A percentile compares a stretch with the other conserved stretches of the same genome.
Conservation (phyloP, 2,797 vertebrate genomes). For the Thaleichthys pacificus region DNA sequence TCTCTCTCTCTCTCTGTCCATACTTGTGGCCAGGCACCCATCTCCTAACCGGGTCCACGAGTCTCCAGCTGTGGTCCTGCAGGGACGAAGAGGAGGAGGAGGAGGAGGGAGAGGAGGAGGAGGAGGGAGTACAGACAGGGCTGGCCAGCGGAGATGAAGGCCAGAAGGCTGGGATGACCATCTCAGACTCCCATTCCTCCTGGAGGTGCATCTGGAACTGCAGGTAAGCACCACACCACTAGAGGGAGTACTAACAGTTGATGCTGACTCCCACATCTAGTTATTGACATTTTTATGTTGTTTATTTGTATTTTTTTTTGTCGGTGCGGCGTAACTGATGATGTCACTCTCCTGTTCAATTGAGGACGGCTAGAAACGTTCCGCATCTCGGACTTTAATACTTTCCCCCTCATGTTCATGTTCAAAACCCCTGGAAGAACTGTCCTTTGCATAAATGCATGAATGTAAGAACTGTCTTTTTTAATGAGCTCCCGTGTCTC, state of each 20-base stretch:
- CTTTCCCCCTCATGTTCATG: not conserved
- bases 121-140: conserved; percentile 47
- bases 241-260: not conserved
- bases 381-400: not conserved
- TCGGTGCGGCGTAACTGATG: no score
- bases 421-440: not conserved
- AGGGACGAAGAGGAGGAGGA: conserved; percentile 55
- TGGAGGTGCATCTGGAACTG: conserved; percentile 95
- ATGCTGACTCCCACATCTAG: no score
- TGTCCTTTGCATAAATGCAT: no score
- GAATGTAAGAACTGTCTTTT: no score
- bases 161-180: conserved; percentile 55
- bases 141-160: conserved; percentile 25
- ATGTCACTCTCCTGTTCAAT: no score
- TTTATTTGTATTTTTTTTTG: no score
- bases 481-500: not conserved
- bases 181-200: conserved; percentile 59
- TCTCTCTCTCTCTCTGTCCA: conserved; percentile 13
- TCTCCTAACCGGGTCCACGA: conserved; percentile 87
- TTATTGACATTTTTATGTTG: no score
- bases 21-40: conserved; percentile 72
- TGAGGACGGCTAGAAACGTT: no score
- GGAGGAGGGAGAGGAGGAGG: conserved; percentile 67
- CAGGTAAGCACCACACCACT: conserved; percentile 81
- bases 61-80: conserved; percentile 90